Evolutionary conservation across 2,888 invertebrate genomes (phyloP).

Genomic region (Hypomecis atomaria): DNA sequence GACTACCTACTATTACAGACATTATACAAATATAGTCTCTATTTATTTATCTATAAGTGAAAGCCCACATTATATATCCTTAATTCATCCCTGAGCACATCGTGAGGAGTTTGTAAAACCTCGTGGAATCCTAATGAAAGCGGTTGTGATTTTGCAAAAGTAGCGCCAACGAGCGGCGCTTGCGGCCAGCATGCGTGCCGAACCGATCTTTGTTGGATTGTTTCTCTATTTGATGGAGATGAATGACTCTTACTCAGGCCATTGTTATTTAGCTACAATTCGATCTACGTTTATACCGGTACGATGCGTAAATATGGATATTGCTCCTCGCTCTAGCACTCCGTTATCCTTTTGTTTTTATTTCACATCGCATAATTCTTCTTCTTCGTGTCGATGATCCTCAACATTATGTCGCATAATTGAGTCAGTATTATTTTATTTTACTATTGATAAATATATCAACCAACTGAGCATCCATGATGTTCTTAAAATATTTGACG

Average conservation of each 20-base stretch:
- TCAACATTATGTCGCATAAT: no score
- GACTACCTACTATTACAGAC: no score
- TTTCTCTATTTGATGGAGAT: slow-evolving; percentile 14
- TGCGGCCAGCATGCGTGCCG: slow-evolving; percentile 9
- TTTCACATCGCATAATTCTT: no score
- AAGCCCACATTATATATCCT: not conserved
- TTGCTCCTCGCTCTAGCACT: no score
- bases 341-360: no score
- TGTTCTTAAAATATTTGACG: no score
- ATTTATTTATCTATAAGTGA: no score
- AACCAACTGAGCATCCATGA: no score
- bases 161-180: not conserved
- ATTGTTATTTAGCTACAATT: slow-evolving; percentile 7
- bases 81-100: not conserved
- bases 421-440: no score
- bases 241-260: slow-evolving; percentile 12
- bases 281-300: not conserved
- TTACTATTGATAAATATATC: no score
- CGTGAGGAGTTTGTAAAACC: slow-evolving; percentile 18
- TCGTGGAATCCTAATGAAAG: slow-evolving; percentile 23
- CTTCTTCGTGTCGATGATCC: no score
- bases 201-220: slow-evolving; percentile 7
- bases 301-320: not conserved
- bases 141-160: slow-evolving; percentile 11
- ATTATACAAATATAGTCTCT: no score